Evolutionary conservation across 2,888 invertebrate species (phyloP), one percentile per base, ranked within the genome.

Genomic region (Aspidapion aeneum): DNA sequence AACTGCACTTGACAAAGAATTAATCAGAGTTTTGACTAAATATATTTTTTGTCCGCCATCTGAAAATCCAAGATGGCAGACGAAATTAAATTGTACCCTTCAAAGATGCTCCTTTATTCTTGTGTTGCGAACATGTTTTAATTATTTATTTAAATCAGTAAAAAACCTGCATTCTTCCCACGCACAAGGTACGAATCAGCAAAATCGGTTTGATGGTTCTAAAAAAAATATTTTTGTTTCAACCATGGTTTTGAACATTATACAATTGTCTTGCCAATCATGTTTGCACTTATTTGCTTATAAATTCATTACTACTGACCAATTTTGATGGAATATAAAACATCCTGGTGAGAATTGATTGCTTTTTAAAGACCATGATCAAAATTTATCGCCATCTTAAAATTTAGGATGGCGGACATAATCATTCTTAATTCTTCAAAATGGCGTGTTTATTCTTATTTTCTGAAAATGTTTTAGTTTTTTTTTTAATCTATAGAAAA

Each of bases 41-140:
- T n/a, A n/a, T n/a, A n/a, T n/a, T n/a, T n/a, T n/a, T n/a, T 52
- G 5, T 5, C 52, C 52, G 19, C 52, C 52, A 52, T 52, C 52
- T 52, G 3, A n/a, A 52, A 52, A 52, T 52, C 52, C 52, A 52
- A 52, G 52, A 52, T 52, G 52, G 52, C 52, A 5, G 19, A 18
- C 19, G n/a, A n/a, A 19, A 35, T 35, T 12, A 35, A 35, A 35
- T 12, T 35, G 3, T 3, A 35, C 12, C 35, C 35, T 52, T 52
- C 52, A 52, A 52, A 52, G 52, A 18, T 5, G 52, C 19, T 17
- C 19, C 5, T 52, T 18, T 52, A 18, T 52, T 52, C 19, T 9
- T 52, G n/a, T 52, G 3, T 52, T 52, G 7, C 7, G 52, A 52
- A 52, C 3, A 18, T n/a, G 3, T 52, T 52, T n/a, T 18, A 52